Evolutionary conservation across 2,888 invertebrate genomes (phyloP).

Genomic region (Chymomyza caudatula): DNA sequence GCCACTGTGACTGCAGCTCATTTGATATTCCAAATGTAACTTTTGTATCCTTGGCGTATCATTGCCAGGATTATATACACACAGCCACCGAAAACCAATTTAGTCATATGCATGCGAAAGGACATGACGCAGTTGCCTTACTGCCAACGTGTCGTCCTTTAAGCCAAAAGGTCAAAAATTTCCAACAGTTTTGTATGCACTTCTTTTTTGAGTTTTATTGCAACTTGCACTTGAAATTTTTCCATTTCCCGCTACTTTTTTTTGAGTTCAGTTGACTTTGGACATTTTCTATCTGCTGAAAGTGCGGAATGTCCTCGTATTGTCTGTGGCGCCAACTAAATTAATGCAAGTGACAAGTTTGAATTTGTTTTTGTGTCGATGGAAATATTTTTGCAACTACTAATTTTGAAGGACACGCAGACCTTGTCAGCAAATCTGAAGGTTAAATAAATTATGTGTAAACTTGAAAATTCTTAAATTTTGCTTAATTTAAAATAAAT

Average conservation of each 20-base stretch:
- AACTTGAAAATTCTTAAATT: not conserved
- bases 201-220: constrained; percentile 12
- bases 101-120: constrained; percentile 37
- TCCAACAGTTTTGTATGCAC: constrained; percentile 14
- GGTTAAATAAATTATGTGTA: constrained; percentile 9
- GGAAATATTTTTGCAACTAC: not conserved
- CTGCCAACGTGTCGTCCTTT: constrained; percentile 30
- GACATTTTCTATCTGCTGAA: not conserved
- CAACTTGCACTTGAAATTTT: constrained; percentile 49
- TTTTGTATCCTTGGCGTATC: constrained; percentile 48
- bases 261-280: constrained; percentile 22
- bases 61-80: constrained; percentile 30
- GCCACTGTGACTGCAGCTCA: constrained; percentile 40
- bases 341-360: constrained; percentile 46
- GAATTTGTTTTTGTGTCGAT: not conserved
- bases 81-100: constrained; percentile 21
- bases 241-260: constrained; percentile 11
- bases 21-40: constrained; percentile 50
- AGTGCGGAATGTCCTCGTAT: not conserved
- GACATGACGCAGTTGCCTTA: constrained; percentile 26
- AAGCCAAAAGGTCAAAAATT: constrained; percentile 43
- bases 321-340: constrained; percentile 23
- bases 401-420: not conserved
- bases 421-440: not conserved
- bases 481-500: not conserved